Evolutionary conservation across 2,113 vertebrate genomes (phyloP), one percentile per base, ranked within the genome.

Genomic region (Chaetorhynchus papuensis): DNA sequence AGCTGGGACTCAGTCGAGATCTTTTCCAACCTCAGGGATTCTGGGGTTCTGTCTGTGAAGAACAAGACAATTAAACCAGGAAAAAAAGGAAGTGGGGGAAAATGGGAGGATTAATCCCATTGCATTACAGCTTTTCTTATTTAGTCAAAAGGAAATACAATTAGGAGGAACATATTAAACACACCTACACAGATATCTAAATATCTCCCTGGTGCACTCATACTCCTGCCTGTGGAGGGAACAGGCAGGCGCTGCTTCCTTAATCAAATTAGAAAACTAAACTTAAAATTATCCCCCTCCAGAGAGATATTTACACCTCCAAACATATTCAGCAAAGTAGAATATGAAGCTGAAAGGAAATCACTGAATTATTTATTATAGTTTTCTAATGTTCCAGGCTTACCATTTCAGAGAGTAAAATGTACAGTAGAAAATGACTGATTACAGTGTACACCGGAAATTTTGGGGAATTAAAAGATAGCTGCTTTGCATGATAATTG

Each of bases 251-350:
- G 4, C 71, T 11, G 6, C 94, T 97, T 97, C 97, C 95, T 97
- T 96, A 95, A 96, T 97, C 96, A 95, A 97, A 98, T 97, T 96
- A 97, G 95, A 96, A 97, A 98, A 95, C 96, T 23, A 35, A 98
- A 96, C 81, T 90, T 94, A 96, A 96, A 69, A 80, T 53, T 96
- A 96, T 96, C 92, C 57, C 93, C 90, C 97, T 95, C 97, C 61
- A 87, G 98, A 97, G 97, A 83, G 82, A 96, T 88, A 96, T 96
- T 96, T 96, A 91, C 91, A 96, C 87, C 96, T 97, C 96, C 76
- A 87, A 96, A 96, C 60, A 90, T 80, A 92, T 54, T 74, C 89
- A 78, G 80, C 88, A 95, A 93, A 96, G 95, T 70, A 61, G 87
- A 89, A 79, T 92, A 92, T 68, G 91, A 97, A 95, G 87, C 87